Conservation (phyloP, 2,797 vertebrate species). For the Columba guinea region DNA sequence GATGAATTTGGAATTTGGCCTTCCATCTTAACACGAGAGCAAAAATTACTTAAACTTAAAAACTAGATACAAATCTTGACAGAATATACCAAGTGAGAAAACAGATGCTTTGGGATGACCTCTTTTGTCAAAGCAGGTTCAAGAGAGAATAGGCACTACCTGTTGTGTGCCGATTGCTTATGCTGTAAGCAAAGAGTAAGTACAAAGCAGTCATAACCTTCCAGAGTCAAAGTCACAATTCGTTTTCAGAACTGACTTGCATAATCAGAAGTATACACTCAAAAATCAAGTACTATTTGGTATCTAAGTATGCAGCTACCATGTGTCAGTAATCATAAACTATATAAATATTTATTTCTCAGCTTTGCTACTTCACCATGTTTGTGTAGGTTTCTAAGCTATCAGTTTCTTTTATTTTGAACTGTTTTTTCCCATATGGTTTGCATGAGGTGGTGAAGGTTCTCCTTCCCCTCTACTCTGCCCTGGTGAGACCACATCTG, state of each 20-base stretch:
- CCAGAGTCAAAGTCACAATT: neutral
- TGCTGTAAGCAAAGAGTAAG: neutral
- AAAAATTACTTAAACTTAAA: neutral
- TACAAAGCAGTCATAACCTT: neutral
- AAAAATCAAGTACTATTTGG: neutral
- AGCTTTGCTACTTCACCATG: neutral
- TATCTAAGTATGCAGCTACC: neutral
- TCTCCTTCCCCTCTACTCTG: neutral
- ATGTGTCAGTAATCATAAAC: neutral
- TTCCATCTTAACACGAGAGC: neutral
- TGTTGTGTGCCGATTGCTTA: neutral
- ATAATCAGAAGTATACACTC: neutral
- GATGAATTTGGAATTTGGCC: constrained; percentile 8
- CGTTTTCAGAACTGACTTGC: neutral
- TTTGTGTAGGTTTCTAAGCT: neutral
- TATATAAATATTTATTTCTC: neutral
- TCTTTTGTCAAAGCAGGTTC: neutral
- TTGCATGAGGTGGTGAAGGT: neutral
- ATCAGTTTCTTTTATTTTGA: neutral
- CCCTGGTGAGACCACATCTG: too few species aligned
- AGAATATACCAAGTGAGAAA: neutral
- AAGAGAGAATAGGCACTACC: neutral
- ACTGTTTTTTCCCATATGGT: neutral
- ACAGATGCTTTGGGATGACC: neutral
- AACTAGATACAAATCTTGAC: constrained; percentile 9